phyloP scores from a whole-genome alignment of 2,797 vertebrate genomes.

The Poecile montanus region DNA sequence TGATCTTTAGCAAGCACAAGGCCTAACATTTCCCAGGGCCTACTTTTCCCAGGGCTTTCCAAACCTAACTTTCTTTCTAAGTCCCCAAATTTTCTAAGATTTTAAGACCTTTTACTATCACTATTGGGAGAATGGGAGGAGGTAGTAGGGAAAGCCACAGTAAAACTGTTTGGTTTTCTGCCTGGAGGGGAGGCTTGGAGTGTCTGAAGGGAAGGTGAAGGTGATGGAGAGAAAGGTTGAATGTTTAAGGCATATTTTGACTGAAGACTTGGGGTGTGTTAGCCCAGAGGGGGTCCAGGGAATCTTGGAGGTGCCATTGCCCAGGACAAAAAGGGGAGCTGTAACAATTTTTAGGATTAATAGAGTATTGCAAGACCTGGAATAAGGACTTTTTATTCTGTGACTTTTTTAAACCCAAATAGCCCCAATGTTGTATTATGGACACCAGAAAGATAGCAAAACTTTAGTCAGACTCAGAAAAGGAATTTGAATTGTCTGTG shows the following conservation, averaged over 20 bases:
- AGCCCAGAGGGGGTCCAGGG: background rate
- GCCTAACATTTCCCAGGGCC: too few species aligned
- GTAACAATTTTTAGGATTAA: background rate
- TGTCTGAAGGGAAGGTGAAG: background rate
- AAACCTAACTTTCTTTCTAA: too few species aligned
- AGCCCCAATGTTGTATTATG: background rate
- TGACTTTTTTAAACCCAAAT: background rate
- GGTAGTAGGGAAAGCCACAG: too few species aligned
- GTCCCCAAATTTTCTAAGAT: too few species aligned
- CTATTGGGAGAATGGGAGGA: too few species aligned
- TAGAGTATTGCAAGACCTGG: background rate
- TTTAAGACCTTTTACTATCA: too few species aligned
- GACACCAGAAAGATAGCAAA: background rate
- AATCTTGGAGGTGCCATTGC: background rate
- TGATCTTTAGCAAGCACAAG: too few species aligned
- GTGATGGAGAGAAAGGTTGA: background rate
- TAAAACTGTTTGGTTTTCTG: background rate
- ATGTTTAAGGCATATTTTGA: background rate
- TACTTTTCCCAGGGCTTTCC: too few species aligned
- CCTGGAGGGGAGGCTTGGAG: background rate
- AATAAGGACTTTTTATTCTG: background rate
- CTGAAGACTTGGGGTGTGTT: background rate
- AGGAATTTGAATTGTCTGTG: background rate
- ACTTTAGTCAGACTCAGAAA: background rate
- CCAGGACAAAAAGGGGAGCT: background rate